A percentile compares a stretch with the other conserved stretches of the same genome.
phyloP scores from a whole-genome alignment of 1,140 invertebrate genomes.

The Brachionus calyciflorus region DNA sequence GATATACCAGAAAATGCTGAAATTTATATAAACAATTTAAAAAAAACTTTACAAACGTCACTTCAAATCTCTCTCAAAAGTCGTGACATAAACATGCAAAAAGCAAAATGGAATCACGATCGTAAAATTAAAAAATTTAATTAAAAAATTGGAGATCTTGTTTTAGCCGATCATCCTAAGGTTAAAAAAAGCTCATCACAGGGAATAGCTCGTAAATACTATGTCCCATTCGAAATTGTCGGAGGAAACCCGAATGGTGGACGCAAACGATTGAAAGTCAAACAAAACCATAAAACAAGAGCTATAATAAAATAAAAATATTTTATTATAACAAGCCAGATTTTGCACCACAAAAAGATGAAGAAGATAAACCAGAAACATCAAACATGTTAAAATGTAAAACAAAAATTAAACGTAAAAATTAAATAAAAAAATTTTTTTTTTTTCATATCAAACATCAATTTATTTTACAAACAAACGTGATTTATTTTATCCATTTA shows the following conservation, averaged over 20 bases:
- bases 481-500: no score
- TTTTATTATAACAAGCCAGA: constrained; percentile 26
- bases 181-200: constrained; percentile 10
- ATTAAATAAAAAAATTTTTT: no score
- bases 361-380: not conserved
- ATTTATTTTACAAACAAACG: no score
- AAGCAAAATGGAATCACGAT: constrained; percentile 34
- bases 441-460: no score
- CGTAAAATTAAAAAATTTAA: constrained; percentile 21
- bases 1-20: constrained; percentile 19
- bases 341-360: not conserved
- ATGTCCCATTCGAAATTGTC: constrained; percentile 8
- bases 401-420: not conserved
- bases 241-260: constrained; percentile 10
- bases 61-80: constrained; percentile 12
- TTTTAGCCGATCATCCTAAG: constrained; percentile 24
- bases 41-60: constrained; percentile 24
- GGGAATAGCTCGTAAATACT: not conserved
- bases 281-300: constrained; percentile 28
- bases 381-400: constrained; percentile 8
- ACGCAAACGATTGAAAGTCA: not conserved
- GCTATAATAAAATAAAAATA: constrained; percentile 32
- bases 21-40: constrained; percentile 29
- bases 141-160: constrained; percentile 16
- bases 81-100: constrained; percentile 20